A percentile compares a stretch with the other conserved stretches of the same genome.
Evolutionary conservation across 2,113 vertebrate genomes (phyloP).

Genomic region (Forbesichthys agassizii): DNA sequence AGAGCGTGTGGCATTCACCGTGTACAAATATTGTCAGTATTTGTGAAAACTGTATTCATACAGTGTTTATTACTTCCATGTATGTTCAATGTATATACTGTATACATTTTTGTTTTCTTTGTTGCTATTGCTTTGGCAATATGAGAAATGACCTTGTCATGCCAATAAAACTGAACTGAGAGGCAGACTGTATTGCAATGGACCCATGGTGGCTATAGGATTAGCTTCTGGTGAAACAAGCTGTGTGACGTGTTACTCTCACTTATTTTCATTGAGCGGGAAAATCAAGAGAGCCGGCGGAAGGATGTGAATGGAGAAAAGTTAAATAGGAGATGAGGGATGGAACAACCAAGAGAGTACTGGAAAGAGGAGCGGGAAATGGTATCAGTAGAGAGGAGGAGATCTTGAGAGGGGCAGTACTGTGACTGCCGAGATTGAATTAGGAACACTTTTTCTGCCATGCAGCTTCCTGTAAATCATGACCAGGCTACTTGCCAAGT

Average conservation of each 20-base stretch:
- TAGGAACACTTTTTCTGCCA: not conserved
- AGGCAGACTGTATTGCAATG: too few relatives aligned
- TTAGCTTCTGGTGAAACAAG: slow-evolving; percentile 35
- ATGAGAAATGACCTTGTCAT: too few relatives aligned
- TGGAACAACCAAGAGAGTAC: slow-evolving; percentile 44
- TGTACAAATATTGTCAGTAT: slow-evolving; percentile 21
- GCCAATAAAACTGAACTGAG: too few relatives aligned
- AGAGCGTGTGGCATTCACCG: slow-evolving; percentile 50
- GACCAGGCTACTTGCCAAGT: too few relatives aligned
- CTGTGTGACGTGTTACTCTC: slow-evolving; percentile 36
- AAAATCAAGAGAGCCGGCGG: slow-evolving; percentile 47
- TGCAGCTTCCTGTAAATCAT: too few relatives aligned
- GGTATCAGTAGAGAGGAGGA: not conserved
- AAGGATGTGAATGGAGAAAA: slow-evolving; percentile 48
- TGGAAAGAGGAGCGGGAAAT: not conserved
- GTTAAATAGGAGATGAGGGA: slow-evolving; percentile 45
- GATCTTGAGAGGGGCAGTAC: not conserved
- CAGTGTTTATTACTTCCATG: too few relatives aligned
- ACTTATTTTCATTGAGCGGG: slow-evolving; percentile 52
- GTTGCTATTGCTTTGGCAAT: too few relatives aligned
- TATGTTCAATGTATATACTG: too few relatives aligned
- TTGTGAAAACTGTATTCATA: too few relatives aligned
- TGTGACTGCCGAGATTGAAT: slow-evolving; percentile 57
- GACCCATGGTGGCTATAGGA: slow-evolving; percentile 36
- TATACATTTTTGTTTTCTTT: too few relatives aligned